Conservation (phyloP, 2,113 vertebrate species). For the Etia nguti region DNA sequence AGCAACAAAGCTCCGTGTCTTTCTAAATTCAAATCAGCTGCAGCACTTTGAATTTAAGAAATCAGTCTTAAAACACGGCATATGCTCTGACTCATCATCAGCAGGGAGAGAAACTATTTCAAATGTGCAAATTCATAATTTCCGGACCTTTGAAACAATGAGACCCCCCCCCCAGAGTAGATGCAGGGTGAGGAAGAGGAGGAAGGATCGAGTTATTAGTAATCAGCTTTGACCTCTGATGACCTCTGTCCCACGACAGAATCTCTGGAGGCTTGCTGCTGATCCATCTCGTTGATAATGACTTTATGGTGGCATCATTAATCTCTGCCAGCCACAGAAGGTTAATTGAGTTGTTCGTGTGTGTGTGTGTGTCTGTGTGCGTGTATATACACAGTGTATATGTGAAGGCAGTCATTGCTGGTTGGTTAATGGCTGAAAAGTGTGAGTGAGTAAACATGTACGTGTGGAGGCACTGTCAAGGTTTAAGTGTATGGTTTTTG, state of each 20-base stretch:
- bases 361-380: neutral
- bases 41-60: fast-evolving
- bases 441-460: neutral
- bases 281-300: slow-evolving; percentile 23
- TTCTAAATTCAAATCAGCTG: fast-evolving
- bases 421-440: neutral
- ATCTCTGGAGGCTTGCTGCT: neutral
- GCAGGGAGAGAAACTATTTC: fast-evolving
- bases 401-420: neutral
- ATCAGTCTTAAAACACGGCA: neutral
- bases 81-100: fast-evolving
- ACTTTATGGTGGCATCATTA: slow-evolving; percentile 31
- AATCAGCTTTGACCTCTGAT: neutral
- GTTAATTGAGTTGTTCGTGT: slow-evolving; percentile 21
- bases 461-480: neutral
- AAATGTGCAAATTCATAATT: neutral
- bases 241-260: neutral
- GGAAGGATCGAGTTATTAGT: neutral
- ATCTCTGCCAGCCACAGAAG: slow-evolving; percentile 45
- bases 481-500: neutral
- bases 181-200: neutral
- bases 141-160: neutral
- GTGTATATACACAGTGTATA: neutral
- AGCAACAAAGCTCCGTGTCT: neutral
- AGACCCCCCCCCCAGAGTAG: neutral